phyloP scores from a whole-genome alignment of 2,888 invertebrate genomes.

The Alloscopus bannaensis region DNA sequence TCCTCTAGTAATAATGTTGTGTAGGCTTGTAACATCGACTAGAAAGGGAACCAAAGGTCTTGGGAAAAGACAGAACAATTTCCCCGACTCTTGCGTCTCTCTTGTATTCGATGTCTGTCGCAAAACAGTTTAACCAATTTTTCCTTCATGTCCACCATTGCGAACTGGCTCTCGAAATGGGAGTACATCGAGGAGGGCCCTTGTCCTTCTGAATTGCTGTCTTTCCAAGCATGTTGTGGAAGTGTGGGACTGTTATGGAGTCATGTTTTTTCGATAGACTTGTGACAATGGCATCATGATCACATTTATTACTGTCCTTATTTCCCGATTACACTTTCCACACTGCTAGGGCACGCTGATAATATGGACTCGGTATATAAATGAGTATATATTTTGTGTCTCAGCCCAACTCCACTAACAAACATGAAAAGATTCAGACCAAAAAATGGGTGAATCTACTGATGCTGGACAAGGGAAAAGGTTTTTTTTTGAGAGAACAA shows the following conservation, averaged over 20 bases:
- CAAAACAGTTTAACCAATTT: slow-evolving; percentile 42
- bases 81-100: not conserved
- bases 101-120: too few species aligned
- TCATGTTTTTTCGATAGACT: slow-evolving; percentile 45
- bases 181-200: too few species aligned
- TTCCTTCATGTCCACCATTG: slow-evolving; percentile 20
- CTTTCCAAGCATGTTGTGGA: too few species aligned
- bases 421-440: too few species aligned
- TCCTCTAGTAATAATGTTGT: slow-evolving; percentile 55
- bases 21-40: not conserved
- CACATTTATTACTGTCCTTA: slow-evolving; percentile 27
- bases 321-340: slow-evolving; percentile 12
- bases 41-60: slow-evolving; percentile 5
- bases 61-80: slow-evolving; percentile 1
- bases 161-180: too few species aligned
- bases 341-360: too few species aligned
- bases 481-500: too few species aligned
- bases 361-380: not conserved
- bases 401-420: too few species aligned
- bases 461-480: slow-evolving; percentile 3
- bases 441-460: slow-evolving; percentile 8
- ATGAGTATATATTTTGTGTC: too few species aligned
- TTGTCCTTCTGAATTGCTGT: too few species aligned
- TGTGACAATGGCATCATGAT: slow-evolving; percentile 31
- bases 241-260: slow-evolving; percentile 25